Evolutionary conservation across 2,113 vertebrate genomes (phyloP).

Genomic region (Seriola aureovittata): DNA sequence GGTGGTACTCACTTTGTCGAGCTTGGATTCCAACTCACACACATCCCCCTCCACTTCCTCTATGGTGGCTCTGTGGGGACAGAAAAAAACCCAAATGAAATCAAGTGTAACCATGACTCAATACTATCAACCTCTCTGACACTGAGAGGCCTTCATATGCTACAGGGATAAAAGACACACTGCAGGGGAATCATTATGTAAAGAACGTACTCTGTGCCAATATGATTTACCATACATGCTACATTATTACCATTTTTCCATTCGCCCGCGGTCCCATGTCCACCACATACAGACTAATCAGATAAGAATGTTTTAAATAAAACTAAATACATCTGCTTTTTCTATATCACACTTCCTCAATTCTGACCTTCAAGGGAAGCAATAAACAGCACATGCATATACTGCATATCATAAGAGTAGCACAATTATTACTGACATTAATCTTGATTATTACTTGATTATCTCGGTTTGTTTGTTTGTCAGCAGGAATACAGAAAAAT

Average conservation of each 20-base stretch:
- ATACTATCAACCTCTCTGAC: background rate
- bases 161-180: background rate
- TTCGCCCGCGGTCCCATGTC: background rate
- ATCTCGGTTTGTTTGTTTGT: no score
- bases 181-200: background rate
- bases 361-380: background rate
- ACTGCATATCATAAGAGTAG: background rate
- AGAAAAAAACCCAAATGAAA: slow-evolving; percentile 35
- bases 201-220: background rate
- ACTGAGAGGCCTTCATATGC: background rate
- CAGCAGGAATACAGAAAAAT: no score
- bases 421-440: background rate
- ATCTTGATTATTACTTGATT: background rate
- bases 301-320: background rate
- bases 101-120: slow-evolving; percentile 7
- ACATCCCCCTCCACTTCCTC: slow-evolving; percentile 99
- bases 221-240: background rate
- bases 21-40: slow-evolving; percentile 95
- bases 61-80: slow-evolving; percentile 90
- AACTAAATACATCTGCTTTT: background rate
- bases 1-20: slow-evolving; percentile 94
- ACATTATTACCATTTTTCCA: background rate
- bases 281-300: background rate
- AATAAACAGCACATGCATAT: background rate
- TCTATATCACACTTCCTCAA: background rate